These are phyloP conservation scores for Lithobius niger DNA, from an alignment of 1,140 invertebrate species.

Conservation along the genomic window DNA sequence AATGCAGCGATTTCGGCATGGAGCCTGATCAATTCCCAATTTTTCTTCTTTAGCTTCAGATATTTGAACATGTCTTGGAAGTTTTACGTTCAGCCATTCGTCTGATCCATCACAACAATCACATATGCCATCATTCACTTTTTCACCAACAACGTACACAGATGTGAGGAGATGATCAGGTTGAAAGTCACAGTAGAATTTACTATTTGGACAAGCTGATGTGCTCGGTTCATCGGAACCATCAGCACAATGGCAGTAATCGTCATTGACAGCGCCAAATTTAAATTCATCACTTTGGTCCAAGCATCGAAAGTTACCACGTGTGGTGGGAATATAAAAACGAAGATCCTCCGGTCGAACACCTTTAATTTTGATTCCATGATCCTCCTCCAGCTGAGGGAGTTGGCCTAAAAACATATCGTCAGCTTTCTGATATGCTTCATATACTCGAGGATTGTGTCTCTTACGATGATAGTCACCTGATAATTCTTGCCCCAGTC, in stretches of 20 bases:
- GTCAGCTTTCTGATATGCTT: background rate
- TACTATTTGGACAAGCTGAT: conserved; percentile 20
- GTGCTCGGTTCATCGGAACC: conserved; percentile 28
- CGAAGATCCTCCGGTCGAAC: conserved; percentile 7
- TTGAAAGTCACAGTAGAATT: conserved; percentile 20
- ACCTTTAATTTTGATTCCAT: conserved; percentile 3
- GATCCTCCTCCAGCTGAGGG: background rate
- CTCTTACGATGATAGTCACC: background rate
- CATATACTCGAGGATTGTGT: background rate
- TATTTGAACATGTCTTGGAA: conserved; percentile 7
- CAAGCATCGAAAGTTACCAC: conserved; percentile 34
- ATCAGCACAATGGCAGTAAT: conserved; percentile 25
- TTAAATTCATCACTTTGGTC: conserved; percentile 29
- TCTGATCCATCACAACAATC: conserved; percentile 68
- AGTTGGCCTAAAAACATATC: background rate
- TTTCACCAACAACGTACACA: conserved; percentile 6
- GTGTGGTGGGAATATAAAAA: conserved; percentile 28
- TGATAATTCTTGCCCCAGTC: conserved; percentile 4
- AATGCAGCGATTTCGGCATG: background rate
- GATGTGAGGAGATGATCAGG: background rate
- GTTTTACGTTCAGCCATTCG: conserved; percentile 40
- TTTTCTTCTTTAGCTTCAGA: background rate
- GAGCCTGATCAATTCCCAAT: background rate
- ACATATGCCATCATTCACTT: conserved; percentile 38
- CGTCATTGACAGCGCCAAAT: conserved; percentile 20